phyloP scores from a whole-genome alignment of 2,797 vertebrate genomes.

The Clarias pachynema region DNA sequence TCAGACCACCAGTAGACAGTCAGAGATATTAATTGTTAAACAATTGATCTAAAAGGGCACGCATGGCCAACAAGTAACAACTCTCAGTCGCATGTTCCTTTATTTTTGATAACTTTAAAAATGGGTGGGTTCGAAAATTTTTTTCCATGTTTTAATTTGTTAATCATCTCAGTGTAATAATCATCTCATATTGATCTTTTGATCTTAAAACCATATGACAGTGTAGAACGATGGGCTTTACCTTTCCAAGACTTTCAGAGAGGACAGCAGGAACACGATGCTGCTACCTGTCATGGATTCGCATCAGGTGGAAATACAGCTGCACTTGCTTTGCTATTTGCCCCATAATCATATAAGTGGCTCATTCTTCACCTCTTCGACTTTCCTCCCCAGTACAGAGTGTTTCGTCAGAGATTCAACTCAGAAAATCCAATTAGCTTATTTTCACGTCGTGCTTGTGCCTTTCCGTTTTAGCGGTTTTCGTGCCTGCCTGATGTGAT shows the following conservation, averaged over 20 bases:
- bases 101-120: background rate
- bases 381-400: conserved; percentile 54
- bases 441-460: conserved; percentile 63
- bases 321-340: conserved; percentile 27
- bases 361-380: conserved; percentile 66
- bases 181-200: background rate
- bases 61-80: background rate
- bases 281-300: conserved; percentile 7
- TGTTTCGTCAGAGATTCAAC: conserved; percentile 61
- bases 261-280: background rate
- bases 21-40: background rate
- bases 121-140: background rate
- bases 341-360: conserved; percentile 69
- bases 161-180: background rate
- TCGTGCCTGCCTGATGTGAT: conserved; percentile 74
- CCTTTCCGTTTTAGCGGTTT: conserved; percentile 52
- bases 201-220: background rate
- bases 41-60: no score
- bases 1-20: background rate
- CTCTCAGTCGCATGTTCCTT: background rate
- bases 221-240: background rate
- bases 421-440: conserved; percentile 68
- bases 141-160: background rate
- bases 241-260: background rate
- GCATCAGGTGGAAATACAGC: conserved; percentile 9